A percentile compares a stretch with the other conserved stretches of the same genome.
phyloP scores from a whole-genome alignment of 1,140 invertebrate species.

The Mya arenaria region DNA sequence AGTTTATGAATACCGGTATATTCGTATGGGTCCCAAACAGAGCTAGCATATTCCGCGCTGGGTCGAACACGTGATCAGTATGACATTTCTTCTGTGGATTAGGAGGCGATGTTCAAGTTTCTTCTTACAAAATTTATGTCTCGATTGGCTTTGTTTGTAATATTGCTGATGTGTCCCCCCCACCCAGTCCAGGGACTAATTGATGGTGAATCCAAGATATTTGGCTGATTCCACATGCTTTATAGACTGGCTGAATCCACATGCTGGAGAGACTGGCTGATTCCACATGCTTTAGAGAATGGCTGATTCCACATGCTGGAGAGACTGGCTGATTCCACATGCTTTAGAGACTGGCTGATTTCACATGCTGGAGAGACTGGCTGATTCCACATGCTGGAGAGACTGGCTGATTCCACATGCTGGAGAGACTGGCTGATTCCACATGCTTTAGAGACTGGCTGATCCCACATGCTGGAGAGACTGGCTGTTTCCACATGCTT shows the following conservation, averaged over 20 bases:
- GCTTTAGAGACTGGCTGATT: no score
- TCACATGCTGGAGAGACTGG: no score
- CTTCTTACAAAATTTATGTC: neutral
- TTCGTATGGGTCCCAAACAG: neutral
- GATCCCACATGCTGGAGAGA: no score
- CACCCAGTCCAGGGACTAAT: neutral
- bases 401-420: no score
- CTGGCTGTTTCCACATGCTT: no score
- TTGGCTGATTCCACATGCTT: slow-evolving; percentile 5
- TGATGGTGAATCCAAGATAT: neutral
- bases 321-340: no score
- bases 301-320: no score
- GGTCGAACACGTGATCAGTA: slow-evolving; percentile 32
- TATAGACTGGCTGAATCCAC: no score
- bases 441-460: no score
- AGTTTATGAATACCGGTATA: neutral
- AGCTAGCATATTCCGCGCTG: neutral
- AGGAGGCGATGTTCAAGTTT: neutral
- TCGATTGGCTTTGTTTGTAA: neutral
- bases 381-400: no score
- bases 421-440: no score
- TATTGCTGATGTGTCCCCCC: slow-evolving; percentile 17
- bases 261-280: neutral
- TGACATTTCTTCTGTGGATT: neutral
- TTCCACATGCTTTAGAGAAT: no score